Evolutionary conservation across 1,140 invertebrate species (phyloP).

Genomic region (Bombus turneri): DNA sequence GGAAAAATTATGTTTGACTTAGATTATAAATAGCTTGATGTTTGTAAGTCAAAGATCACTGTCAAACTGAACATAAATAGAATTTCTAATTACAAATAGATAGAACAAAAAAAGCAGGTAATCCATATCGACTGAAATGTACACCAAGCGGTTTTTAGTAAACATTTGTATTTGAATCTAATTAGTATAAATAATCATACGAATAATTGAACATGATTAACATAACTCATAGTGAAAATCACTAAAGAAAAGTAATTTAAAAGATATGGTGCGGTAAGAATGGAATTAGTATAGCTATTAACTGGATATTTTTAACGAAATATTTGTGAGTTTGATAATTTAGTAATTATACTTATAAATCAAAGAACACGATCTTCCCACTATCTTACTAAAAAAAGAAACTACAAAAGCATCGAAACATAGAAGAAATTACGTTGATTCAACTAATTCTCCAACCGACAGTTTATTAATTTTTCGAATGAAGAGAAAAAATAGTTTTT

Average conservation of each 20-base stretch:
- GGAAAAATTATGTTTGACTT: not conserved
- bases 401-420: not conserved
- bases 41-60: not conserved
- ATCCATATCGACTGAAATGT: not conserved
- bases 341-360: not conserved
- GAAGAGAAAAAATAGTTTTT: not conserved
- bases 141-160: not conserved
- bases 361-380: too few species aligned
- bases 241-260: not conserved
- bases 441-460: not conserved
- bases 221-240: not conserved
- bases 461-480: too few species aligned
- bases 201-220: not conserved
- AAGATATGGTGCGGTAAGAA: not conserved
- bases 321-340: not conserved
- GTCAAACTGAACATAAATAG: not conserved
- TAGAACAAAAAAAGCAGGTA: not conserved
- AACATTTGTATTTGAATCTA: not conserved
- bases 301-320: not conserved
- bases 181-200: not conserved
- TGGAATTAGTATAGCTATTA: not conserved
- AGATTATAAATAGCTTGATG: not conserved
- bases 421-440: not conserved
- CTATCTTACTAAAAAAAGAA: too few species aligned
- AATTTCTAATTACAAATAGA: not conserved